These are phyloP conservation scores for Thinocorus orbignyianus DNA, from an alignment of 2,113 vertebrate genomes.

Conservation along the genomic window DNA sequence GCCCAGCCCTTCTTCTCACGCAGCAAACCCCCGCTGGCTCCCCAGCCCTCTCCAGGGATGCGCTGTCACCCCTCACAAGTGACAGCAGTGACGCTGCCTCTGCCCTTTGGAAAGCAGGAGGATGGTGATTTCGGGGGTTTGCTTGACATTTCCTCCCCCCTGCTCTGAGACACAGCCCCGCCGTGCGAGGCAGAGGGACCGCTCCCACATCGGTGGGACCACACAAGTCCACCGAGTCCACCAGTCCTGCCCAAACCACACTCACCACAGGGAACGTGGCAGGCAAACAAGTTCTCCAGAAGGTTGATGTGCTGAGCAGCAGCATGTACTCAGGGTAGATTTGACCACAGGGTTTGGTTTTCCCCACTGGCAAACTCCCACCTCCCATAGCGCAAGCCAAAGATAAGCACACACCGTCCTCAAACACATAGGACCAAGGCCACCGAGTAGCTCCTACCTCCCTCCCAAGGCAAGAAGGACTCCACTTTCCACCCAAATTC, in stretches of 20 bases:
- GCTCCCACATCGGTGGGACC: neutral
- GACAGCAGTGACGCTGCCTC: neutral
- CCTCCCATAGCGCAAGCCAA: rapidly evolving
- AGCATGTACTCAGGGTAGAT: neutral
- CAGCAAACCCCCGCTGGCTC: neutral
- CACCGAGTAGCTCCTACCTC: rapidly evolving
- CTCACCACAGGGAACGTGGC: rapidly evolving
- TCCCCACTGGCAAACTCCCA: neutral
- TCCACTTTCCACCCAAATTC: neutral
- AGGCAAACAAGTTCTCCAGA: rapidly evolving
- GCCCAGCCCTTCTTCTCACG: neutral
- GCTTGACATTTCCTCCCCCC: neutral
- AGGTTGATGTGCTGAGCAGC: neutral
- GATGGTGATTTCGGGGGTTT: neutral
- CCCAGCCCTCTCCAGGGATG: neutral
- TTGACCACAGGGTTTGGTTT: neutral
- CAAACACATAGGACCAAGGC: rapidly evolving
- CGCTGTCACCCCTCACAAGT: neutral
- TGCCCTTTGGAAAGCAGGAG: neutral
- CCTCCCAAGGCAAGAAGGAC: neutral
- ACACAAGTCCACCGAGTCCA: rapidly evolving
- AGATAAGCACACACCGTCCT: rapidly evolving
- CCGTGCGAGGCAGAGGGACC: neutral
- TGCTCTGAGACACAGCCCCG: neutral
- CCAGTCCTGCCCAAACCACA: rapidly evolving